A percentile compares a stretch with the other conserved stretches of the same genome.
These are phyloP conservation scores for Masnerella sp. DNA, from an alignment of 2,888 invertebrate genomes.

Conservation along the genomic window DNA sequence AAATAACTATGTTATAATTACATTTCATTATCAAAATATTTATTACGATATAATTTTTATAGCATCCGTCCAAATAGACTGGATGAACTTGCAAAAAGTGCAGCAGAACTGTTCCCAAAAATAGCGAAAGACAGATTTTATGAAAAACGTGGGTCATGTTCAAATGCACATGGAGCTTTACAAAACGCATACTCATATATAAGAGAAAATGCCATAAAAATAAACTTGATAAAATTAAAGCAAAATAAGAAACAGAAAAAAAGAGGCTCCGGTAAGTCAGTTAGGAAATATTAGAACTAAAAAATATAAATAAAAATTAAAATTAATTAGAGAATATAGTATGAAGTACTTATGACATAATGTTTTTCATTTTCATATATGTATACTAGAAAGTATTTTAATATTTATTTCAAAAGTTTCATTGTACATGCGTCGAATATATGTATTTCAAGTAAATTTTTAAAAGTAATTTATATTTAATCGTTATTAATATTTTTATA, in stretches of 20 bases:
- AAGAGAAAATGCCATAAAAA: not conserved
- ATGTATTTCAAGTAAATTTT: too few species aligned
- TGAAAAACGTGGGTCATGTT: not conserved
- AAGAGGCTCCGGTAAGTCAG: too few species aligned
- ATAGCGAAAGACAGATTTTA: not conserved
- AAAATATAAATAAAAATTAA: too few species aligned
- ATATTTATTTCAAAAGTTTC: not conserved
- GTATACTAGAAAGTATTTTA: not conserved
- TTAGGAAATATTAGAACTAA: too few species aligned
- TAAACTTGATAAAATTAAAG: not conserved
- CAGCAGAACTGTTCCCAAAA: not conserved
- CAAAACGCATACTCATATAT: not conserved
- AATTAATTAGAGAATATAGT: too few species aligned
- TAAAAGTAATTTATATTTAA: too few species aligned
- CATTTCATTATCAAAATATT: too few species aligned
- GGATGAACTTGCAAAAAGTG: not conserved
- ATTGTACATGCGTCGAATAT: too few species aligned
- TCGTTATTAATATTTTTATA: too few species aligned
- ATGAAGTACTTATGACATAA: too few species aligned
- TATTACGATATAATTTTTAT: too few species aligned
- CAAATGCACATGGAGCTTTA: not conserved
- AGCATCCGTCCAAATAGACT: not conserved
- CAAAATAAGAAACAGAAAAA: not conserved
- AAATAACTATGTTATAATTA: not conserved
- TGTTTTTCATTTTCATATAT: not conserved